Percentiles rank a stretch among this genome's conserved stretches.
phyloP scores from a whole-genome alignment of 2,888 invertebrate genomes.

The Cryptocephalus moraei region DNA sequence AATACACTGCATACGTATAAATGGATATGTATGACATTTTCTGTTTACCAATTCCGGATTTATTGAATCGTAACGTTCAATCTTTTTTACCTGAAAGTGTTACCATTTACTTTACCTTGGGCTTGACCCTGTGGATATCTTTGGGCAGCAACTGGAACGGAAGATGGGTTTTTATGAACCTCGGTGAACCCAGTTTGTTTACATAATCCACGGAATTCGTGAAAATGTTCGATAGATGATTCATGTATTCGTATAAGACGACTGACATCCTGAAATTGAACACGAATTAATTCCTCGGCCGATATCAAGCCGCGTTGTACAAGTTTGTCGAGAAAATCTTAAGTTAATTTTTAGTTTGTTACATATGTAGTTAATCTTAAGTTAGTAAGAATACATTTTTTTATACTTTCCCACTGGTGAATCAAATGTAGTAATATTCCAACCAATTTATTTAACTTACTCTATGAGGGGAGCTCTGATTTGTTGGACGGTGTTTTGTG shows the following conservation, averaged over 20 bases:
- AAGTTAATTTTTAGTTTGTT: too few species aligned
- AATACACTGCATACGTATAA: too few species aligned
- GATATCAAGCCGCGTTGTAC: too few species aligned
- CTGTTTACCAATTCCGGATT: background rate
- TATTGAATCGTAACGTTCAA: background rate
- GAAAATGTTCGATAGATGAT: slow-evolving; percentile 29
- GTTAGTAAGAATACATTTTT: too few species aligned
- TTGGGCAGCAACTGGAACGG: slow-evolving; percentile 61
- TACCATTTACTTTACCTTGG: slow-evolving; percentile 48
- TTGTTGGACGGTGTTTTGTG: slow-evolving; percentile 47
- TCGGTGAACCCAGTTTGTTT: slow-evolving; percentile 52
- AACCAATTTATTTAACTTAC: slow-evolving; percentile 21
- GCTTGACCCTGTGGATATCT: slow-evolving; percentile 51
- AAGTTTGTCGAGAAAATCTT: too few species aligned
- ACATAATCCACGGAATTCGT: slow-evolving; percentile 67
- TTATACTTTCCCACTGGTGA: too few species aligned
- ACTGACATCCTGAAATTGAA: slow-evolving; percentile 18
- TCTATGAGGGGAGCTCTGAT: slow-evolving; percentile 69
- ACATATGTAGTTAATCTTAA: too few species aligned
- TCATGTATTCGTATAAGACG: slow-evolving; percentile 15
- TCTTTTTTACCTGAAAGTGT: background rate
- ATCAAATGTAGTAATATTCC: too few species aligned
- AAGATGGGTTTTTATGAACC: slow-evolving; percentile 67
- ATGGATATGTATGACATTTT: too few species aligned
- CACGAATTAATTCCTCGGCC: too few species aligned